Evolutionary conservation across 2,113 vertebrate species (phyloP).

Genomic region (Conger conger): DNA sequence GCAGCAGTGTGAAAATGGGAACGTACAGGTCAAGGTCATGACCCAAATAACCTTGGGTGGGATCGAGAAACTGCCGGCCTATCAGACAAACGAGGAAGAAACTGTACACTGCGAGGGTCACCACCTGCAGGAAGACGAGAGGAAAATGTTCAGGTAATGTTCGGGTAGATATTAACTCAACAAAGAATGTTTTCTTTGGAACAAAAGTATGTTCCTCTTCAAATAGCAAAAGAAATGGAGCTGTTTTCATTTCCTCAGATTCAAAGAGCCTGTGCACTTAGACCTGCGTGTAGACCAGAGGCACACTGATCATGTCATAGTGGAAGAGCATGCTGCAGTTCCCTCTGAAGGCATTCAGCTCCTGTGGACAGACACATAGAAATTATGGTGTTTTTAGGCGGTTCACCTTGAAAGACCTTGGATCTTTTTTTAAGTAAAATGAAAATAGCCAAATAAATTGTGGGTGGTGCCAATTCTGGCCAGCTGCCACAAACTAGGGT

Average conservation of each 20-base stretch:
- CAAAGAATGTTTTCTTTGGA: background rate
- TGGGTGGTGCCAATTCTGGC: background rate
- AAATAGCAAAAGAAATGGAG: background rate
- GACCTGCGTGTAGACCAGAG: constrained; percentile 90
- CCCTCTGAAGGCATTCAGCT: constrained; percentile 80
- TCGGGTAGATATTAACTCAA: background rate
- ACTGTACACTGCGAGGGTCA: constrained; percentile 90
- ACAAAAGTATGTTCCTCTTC: background rate
- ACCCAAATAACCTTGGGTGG: constrained; percentile 78
- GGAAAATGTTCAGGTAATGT: background rate
- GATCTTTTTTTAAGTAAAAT: no score
- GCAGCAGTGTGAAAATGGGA: constrained; percentile 89
- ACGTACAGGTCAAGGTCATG: constrained; percentile 86
- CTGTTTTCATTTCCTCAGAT: background rate
- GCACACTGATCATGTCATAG: constrained; percentile 90
- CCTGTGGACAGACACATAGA: constrained; percentile 62
- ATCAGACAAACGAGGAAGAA: constrained; percentile 92
- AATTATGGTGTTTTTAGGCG: background rate
- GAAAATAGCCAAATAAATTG: no score
- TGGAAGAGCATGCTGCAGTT: constrained; percentile 90
- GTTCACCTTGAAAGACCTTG: background rate
- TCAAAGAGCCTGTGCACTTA: background rate
- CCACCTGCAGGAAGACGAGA: constrained; percentile 69
- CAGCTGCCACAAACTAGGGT: background rate
- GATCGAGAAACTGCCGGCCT: constrained; percentile 91